Conservation (phyloP, 2,113 vertebrate genomes). For the Corvus moneduloides region DNA sequence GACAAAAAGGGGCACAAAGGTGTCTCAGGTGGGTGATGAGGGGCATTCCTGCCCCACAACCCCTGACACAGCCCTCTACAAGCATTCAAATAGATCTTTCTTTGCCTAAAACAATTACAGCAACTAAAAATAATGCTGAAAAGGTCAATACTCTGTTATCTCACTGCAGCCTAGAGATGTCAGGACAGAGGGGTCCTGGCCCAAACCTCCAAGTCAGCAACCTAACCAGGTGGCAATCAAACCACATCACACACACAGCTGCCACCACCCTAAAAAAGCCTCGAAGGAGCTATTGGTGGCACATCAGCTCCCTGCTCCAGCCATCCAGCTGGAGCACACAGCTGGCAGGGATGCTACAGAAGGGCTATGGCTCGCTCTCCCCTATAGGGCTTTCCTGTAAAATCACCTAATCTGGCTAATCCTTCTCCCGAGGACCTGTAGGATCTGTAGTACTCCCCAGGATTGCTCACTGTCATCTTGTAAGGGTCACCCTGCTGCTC, state of each 20-base stretch:
- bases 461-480: not conserved
- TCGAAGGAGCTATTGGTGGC: not conserved
- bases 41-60: not conserved
- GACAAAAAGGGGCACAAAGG: not conserved
- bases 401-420: not conserved
- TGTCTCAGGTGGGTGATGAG: not conserved
- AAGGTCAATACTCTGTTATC: not conserved
- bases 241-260: not conserved
- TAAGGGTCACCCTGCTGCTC: not conserved
- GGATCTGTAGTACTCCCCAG: not conserved
- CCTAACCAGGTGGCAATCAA: not conserved
- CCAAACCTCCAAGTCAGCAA: not conserved
- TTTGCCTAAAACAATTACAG: not conserved
- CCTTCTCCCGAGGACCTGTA: not conserved
- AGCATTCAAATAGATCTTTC: not conserved
- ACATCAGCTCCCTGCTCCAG: not conserved
- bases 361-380: fast-evolving
- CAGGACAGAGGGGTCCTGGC: not conserved
- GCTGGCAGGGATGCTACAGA: not conserved
- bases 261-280: not conserved
- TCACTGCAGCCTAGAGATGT: fast-evolving
- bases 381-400: not conserved
- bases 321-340: not conserved
- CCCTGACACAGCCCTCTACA: not conserved
- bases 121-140: not conserved